These are phyloP conservation scores for Cyclopterus lumpus DNA, from an alignment of 2,797 vertebrate species.

Conservation along the genomic window DNA sequence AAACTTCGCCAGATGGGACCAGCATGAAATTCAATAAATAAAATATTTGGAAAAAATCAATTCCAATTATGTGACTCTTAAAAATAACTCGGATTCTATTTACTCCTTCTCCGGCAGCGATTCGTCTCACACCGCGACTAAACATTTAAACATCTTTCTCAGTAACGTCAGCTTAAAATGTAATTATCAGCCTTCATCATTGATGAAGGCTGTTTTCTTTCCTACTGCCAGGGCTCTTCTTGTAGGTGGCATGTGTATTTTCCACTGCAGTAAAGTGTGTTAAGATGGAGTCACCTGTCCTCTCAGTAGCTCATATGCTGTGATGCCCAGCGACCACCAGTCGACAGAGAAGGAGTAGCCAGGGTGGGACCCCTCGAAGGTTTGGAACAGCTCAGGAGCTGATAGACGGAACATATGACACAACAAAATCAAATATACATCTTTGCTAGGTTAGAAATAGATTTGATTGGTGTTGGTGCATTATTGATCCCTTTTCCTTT, in stretches of 20 bases:
- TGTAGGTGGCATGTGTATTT: constrained; percentile 42
- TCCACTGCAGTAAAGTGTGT: constrained; percentile 32
- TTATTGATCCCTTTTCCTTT: neutral
- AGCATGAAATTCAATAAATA: constrained; percentile 35
- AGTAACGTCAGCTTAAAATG: constrained; percentile 48
- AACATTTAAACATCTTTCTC: constrained; percentile 42
- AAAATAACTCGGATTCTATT: constrained; percentile 41
- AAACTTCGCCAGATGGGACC: constrained; percentile 46
- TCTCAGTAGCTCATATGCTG: constrained; percentile 94
- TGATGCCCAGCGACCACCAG: constrained; percentile 99
- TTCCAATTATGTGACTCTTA: constrained; percentile 57
- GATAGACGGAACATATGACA: constrained; percentile 23
- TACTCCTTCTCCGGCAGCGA: constrained; percentile 30
- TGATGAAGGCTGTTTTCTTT: constrained; percentile 20
- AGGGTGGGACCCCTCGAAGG: constrained; percentile 83
- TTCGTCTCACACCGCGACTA: constrained; percentile 39
- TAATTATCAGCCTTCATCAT: constrained; percentile 24
- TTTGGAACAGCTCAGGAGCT: constrained; percentile 97
- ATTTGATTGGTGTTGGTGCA: neutral
- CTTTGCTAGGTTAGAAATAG: neutral
- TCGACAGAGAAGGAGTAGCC: constrained; percentile 96
- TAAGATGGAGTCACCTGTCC: constrained; percentile 86
- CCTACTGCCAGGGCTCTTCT: constrained; percentile 12
- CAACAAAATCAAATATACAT: neutral
- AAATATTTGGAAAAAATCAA: constrained; percentile 45